phyloP scores from a whole-genome alignment of 2,888 invertebrate genomes.

The Euzetes globulus region DNA sequence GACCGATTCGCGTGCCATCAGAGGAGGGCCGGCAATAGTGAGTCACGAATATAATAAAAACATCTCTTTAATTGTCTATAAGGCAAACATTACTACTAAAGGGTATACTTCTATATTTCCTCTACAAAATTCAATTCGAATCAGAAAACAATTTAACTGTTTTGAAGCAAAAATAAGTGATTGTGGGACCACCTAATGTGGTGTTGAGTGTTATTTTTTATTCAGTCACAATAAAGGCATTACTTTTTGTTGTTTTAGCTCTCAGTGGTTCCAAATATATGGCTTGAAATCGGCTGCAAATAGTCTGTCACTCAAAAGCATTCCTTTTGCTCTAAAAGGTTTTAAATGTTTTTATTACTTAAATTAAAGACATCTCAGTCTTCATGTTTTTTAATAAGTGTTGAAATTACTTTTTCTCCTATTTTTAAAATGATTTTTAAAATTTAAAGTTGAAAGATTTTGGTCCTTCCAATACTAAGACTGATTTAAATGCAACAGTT shows the following conservation, averaged over 20 bases:
- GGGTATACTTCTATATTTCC: not conserved
- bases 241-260: slow-evolving; percentile 9
- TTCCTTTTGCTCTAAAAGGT: not conserved
- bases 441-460: no score
- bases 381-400: no score
- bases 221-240: slow-evolving; percentile 4
- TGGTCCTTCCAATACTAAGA: no score
- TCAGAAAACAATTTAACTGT: slow-evolving; percentile 25
- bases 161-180: not conserved
- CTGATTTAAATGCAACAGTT: not conserved
- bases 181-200: slow-evolving; percentile 20
- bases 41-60: slow-evolving; percentile 26
- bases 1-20: slow-evolving; percentile 21
- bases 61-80: not conserved
- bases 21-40: not conserved
- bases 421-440: no score
- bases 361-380: not conserved
- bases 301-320: not conserved
- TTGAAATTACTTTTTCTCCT: no score
- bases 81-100: slow-evolving; percentile 1
- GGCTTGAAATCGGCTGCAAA: not conserved
- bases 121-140: not conserved
- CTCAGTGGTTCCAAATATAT: slow-evolving; percentile 21
- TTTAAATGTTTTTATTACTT: not conserved
- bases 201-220: slow-evolving; percentile 25